Evolutionary conservation across 2,113 vertebrate genomes (phyloP), one percentile per base, ranked within the genome.

Genomic region (Petrocephalus microphthalmus): DNA sequence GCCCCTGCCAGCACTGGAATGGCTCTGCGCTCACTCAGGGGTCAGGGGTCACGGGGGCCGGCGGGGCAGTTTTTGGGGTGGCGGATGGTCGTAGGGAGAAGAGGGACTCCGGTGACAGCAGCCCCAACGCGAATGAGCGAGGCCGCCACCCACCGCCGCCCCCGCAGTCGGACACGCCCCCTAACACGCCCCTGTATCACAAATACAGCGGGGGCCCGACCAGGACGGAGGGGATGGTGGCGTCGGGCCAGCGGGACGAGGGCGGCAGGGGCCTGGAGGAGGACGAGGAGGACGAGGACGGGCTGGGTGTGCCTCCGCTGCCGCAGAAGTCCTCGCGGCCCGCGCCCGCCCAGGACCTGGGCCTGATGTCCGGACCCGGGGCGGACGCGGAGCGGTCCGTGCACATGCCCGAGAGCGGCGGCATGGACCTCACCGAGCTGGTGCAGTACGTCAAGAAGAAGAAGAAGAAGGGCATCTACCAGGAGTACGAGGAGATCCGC

Each of bases 401-500:
- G 87, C 95, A 96, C 90, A 90, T 95, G 88, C 94, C 95, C 0
- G 95, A 95, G 81, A 91, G 88, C 5, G 95, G 94, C n/a, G 95
- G 95, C 8, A 94, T 96, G 95, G 92, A 88, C 0, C 88, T 95
- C 84, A 92, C 92, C 13, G 93, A 96, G 15, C 90, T 96, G 88
- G 95, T 96, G 88, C 94, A 95, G 64, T 92, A 96, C 1, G 92
- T 96, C 29, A 96, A 95, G 92, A 93, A 90, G 89, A 94, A 90
- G 89, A 95, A 95, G 91, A 96, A 95, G 91, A 95, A 93, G 89
- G 95, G 95, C 52, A 95, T 96, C 91, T 96, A 96, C 91, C 95
- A 95, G 93, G 95, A 96, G 91, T 96, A 96, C 7, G 95, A 96
- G 90, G 95, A 96, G 90, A 96, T 96, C 87, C 95, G 95, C 74